Evolutionary conservation across 1,140 invertebrate species (phyloP).

Genomic region (Hycleus cichorii): DNA sequence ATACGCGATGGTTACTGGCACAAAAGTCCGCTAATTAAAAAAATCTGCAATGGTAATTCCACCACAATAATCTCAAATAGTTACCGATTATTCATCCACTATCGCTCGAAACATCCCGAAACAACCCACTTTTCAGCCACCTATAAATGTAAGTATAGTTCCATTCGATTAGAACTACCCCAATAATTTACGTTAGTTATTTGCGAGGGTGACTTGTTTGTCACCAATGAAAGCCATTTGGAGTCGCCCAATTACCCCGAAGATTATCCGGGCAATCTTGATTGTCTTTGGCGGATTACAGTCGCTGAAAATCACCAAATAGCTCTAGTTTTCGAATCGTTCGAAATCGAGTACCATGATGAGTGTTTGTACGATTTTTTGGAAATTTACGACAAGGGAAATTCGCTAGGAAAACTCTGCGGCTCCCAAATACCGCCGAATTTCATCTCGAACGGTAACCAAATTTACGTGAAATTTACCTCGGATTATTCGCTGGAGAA

Average conservation of each 20-base stretch:
- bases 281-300: constrained; percentile 88
- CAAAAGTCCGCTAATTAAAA: constrained; percentile 70
- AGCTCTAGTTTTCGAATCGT: constrained; percentile 63
- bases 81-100: constrained; percentile 75
- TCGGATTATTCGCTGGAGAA: constrained; percentile 94
- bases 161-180: background rate
- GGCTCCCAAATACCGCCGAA: constrained; percentile 88
- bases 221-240: constrained; percentile 68
- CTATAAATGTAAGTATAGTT: background rate
- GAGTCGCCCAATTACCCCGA: constrained; percentile 95
- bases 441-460: constrained; percentile 74
- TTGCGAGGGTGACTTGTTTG: constrained; percentile 79
- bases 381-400: constrained; percentile 72
- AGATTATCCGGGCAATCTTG: constrained; percentile 86
- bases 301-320: constrained; percentile 81
- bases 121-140: background rate
- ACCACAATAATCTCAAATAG: constrained; percentile 67
- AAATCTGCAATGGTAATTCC: constrained; percentile 74
- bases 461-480: constrained; percentile 85
- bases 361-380: constrained; percentile 94
- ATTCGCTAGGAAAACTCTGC: constrained; percentile 84
- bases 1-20: constrained; percentile 88
- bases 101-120: constrained; percentile 53
- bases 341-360: constrained; percentile 93
- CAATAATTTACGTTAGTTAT: constrained; percentile 55